phyloP scores from a whole-genome alignment of 1,140 invertebrate genomes.

The Magallana angulata region DNA sequence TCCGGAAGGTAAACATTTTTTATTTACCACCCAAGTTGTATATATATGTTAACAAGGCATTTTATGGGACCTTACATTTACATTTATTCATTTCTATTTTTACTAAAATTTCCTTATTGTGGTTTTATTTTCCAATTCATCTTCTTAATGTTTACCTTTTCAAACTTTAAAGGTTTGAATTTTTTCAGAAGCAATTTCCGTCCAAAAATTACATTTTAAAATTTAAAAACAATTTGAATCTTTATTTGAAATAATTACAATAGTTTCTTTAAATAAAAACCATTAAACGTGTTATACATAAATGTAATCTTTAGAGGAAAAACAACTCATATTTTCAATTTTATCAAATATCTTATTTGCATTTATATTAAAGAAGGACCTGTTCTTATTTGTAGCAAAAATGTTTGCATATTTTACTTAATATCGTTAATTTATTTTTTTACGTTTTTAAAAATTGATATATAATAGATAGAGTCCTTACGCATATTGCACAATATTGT shows the following conservation, averaged over 20 bases:
- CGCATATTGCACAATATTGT: slow-evolving; percentile 4
- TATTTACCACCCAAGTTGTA: slow-evolving; percentile 45
- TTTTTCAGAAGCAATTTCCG: neutral
- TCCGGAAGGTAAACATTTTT: slow-evolving; percentile 93
- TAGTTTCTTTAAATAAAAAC: no score
- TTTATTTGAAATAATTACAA: no score
- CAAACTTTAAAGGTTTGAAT: neutral
- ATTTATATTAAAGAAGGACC: neutral
- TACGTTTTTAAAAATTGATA: no score
- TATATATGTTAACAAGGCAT: neutral
- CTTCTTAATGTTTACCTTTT: neutral
- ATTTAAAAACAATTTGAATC: no score
- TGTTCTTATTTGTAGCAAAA: neutral
- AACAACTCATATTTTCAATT: no score
- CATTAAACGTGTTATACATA: no score
- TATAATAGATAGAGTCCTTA: no score
- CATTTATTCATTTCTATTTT: slow-evolving; percentile 23
- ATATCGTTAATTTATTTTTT: neutral
- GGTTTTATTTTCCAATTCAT: neutral
- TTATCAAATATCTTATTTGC: neutral
- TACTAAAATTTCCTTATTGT: slow-evolving; percentile 9
- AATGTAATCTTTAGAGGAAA: no score
- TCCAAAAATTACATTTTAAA: neutral
- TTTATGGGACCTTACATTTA: slow-evolving; percentile 14
- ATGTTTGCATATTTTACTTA: neutral